These are phyloP conservation scores for Ariopsis seemanni DNA, from an alignment of 2,113 vertebrate genomes.

Conservation along the genomic window DNA sequence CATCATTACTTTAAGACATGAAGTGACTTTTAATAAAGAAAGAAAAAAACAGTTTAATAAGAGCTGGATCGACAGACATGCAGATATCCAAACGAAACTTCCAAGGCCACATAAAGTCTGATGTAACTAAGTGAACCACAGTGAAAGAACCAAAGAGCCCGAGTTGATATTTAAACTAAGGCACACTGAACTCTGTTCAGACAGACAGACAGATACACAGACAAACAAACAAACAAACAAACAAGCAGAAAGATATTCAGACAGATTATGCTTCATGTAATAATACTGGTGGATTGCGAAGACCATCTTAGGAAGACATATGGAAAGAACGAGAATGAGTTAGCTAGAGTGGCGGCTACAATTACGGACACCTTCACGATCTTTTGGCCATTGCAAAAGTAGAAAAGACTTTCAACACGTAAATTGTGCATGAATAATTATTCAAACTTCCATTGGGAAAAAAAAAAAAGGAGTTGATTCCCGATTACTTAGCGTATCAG, in stretches of 20 bases:
- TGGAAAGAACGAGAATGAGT: background rate
- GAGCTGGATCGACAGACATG: background rate
- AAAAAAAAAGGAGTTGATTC: too few relatives aligned
- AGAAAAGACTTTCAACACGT: too few relatives aligned
- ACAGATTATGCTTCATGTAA: background rate
- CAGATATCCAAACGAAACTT: background rate
- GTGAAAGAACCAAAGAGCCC: background rate
- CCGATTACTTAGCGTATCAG: too few relatives aligned
- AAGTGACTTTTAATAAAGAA: too few relatives aligned
- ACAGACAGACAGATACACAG: background rate
- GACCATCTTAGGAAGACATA: background rate
- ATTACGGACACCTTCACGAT: too few relatives aligned
- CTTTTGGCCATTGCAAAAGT: too few relatives aligned
- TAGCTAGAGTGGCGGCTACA: too few relatives aligned
- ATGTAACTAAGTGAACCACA: background rate
- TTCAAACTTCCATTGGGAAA: too few relatives aligned
- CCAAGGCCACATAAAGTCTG: background rate
- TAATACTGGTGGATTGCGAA: too few relatives aligned
- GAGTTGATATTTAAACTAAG: background rate
- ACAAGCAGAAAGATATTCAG: background rate
- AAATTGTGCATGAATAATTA: too few relatives aligned
- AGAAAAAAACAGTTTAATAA: background rate
- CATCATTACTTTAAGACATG: too few relatives aligned
- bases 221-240: background rate
- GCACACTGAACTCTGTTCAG: background rate